These are phyloP conservation scores for Sebastiscus albofasciatus DNA, from an alignment of 2,797 vertebrate genomes.

Conservation along the genomic window DNA sequence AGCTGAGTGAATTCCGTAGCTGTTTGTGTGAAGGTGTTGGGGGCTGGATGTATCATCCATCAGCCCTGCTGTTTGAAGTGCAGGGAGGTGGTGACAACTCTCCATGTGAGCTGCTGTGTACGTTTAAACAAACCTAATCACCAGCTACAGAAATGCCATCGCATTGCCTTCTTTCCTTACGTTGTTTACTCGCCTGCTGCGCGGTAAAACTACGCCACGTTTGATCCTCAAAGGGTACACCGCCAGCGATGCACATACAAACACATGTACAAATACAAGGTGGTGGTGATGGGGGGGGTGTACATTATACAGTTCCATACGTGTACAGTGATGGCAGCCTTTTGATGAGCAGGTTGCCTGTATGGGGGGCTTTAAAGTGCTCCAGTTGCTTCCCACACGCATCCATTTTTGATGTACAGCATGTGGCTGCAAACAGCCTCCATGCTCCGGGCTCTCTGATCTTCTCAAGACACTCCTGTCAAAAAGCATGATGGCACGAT, in stretches of 20 bases:
- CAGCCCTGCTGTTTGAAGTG: conserved; percentile 38
- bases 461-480: conserved; percentile 55
- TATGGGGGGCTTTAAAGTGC: conserved; percentile 57
- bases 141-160: conserved; percentile 30
- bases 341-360: conserved; percentile 60
- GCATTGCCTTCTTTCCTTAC: background rate
- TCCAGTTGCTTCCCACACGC: conserved; percentile 56
- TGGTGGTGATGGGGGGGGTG: conserved; percentile 2
- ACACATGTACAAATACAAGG: conserved; percentile 37
- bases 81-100: conserved; percentile 34
- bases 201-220: conserved; percentile 16
- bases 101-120: conserved; percentile 17
- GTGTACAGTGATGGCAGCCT: conserved; percentile 47
- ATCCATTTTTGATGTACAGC: conserved; percentile 69
- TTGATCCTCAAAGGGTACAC: conserved; percentile 63
- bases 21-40: background rate
- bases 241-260: conserved; percentile 19
- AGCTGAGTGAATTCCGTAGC: background rate
- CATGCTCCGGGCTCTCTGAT: conserved; percentile 53
- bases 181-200: conserved; percentile 46
- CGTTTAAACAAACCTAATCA: conserved; percentile 57
- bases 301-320: conserved; percentile 48
- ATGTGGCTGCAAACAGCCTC: conserved; percentile 55
- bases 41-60: conserved; percentile 9
- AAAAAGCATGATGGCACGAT: conserved; percentile 33